Conservation (phyloP, 2,113 vertebrate genomes). For the Colius striatus region DNA sequence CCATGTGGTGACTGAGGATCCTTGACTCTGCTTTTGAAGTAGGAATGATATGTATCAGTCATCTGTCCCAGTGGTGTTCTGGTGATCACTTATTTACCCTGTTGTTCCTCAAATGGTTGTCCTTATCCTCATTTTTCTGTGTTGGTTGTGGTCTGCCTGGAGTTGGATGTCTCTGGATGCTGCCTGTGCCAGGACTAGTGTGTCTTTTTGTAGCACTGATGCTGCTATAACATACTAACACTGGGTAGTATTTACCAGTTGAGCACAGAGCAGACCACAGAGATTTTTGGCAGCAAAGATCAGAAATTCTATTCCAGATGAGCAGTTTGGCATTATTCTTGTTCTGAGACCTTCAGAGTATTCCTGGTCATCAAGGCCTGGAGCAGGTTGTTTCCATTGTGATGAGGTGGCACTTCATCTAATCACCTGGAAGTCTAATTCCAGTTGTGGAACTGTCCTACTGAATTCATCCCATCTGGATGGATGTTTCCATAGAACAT, state of each 20-base stretch:
- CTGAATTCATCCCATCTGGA: neutral
- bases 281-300: accelerated
- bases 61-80: neutral
- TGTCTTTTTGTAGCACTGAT: neutral
- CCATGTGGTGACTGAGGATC: too few relatives aligned
- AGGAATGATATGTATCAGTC: neutral
- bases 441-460: neutral
- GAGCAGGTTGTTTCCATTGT: accelerated
- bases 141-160: neutral
- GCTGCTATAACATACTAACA: neutral
- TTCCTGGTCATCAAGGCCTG: neutral
- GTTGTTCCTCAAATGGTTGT: neutral
- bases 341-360: neutral
- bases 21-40: accelerated
- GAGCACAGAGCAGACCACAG: neutral
- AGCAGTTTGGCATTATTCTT: neutral
- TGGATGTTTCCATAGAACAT: neutral
- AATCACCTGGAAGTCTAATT: neutral
- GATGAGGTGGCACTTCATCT: neutral
- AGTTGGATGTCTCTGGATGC: neutral
- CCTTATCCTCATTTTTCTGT: accelerated
- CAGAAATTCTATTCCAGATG: neutral
- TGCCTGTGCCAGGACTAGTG: accelerated
- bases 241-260: neutral
- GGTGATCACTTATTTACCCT: neutral